phyloP scores from a whole-genome alignment of 2,888 invertebrate species.

The Cancer borealis region DNA sequence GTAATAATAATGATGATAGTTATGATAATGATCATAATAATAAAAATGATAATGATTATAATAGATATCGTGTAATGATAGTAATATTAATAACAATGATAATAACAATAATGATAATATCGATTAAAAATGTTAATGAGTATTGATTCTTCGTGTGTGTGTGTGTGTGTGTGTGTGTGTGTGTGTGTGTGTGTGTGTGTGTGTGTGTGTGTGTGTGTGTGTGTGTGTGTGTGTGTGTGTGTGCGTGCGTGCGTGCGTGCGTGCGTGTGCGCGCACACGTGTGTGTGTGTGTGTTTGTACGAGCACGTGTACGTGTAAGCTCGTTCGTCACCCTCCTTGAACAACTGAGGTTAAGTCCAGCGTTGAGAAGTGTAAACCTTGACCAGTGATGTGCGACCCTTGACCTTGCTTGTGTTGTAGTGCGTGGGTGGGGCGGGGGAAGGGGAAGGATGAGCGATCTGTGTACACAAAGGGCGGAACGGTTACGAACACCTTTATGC shows the following conservation, averaged over 20 bases:
- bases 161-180: too few species aligned
- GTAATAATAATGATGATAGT: not conserved
- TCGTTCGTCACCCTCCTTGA: too few species aligned
- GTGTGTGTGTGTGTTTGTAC: slow-evolving; percentile 41
- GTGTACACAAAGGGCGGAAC: not conserved
- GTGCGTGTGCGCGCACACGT: not conserved
- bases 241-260: not conserved
- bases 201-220: slow-evolving; percentile 3
- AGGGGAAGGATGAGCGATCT: too few species aligned
- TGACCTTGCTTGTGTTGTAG: too few species aligned
- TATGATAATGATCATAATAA: not conserved
- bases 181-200: slow-evolving; percentile 3
- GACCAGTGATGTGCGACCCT: too few species aligned
- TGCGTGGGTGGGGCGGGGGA: too few species aligned
- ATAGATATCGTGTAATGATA: too few species aligned
- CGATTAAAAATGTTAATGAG: not conserved
- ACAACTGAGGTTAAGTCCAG: too few species aligned
- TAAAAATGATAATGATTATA: too few species aligned
- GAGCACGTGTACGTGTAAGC: not conserved
- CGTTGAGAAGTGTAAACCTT: too few species aligned
- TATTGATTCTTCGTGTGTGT: not conserved
- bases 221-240: slow-evolving; percentile 12
- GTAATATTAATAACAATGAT: too few species aligned
- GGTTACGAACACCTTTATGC: not conserved
- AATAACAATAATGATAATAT: too few species aligned